Evolutionary conservation across 1,140 invertebrate genomes (phyloP).

Genomic region (Bombyx mori): DNA sequence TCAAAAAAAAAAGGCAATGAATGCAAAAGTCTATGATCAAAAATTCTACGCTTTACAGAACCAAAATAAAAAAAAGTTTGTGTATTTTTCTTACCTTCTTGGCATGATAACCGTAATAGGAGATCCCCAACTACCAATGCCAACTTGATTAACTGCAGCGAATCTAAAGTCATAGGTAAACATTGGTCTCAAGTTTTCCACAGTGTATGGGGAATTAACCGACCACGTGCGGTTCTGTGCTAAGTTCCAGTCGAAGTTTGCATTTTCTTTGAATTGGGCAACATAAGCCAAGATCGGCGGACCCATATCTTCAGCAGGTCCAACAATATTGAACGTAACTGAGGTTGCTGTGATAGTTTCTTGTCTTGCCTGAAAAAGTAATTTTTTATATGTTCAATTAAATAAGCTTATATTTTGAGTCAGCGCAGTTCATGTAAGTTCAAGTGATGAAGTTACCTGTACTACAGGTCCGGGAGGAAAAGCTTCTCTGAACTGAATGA

Average conservation of each 20-base stretch:
- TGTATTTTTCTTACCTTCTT: slow-evolving; percentile 39
- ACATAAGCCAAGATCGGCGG: slow-evolving; percentile 80
- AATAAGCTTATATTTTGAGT: not conserved
- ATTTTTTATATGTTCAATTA: not conserved
- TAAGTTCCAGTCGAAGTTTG: slow-evolving; percentile 77
- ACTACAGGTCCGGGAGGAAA: slow-evolving; percentile 43
- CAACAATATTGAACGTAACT: slow-evolving; percentile 82
- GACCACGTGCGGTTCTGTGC: slow-evolving; percentile 83
- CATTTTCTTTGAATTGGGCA: slow-evolving; percentile 81
- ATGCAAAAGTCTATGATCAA: not conserved
- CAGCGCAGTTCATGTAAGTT: not conserved
- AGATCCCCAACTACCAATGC: slow-evolving; percentile 80
- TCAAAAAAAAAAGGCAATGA: not conserved
- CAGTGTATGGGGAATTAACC: slow-evolving; percentile 79
- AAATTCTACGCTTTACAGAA: too few relatives aligned
- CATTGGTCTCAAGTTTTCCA: slow-evolving; percentile 85
- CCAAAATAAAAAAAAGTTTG: too few relatives aligned
- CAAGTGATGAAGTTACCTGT: slow-evolving; percentile 31
- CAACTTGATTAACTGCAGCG: slow-evolving; percentile 87
- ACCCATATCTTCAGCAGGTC: slow-evolving; percentile 80
- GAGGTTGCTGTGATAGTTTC: slow-evolving; percentile 85
- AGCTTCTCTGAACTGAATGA: slow-evolving; percentile 82
- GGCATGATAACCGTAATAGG: slow-evolving; percentile 72
- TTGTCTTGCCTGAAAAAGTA: slow-evolving; percentile 73
- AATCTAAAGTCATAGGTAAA: slow-evolving; percentile 89